These are phyloP conservation scores for Nomada lathburiana DNA, from an alignment of 2,888 invertebrate species.

Conservation along the genomic window DNA sequence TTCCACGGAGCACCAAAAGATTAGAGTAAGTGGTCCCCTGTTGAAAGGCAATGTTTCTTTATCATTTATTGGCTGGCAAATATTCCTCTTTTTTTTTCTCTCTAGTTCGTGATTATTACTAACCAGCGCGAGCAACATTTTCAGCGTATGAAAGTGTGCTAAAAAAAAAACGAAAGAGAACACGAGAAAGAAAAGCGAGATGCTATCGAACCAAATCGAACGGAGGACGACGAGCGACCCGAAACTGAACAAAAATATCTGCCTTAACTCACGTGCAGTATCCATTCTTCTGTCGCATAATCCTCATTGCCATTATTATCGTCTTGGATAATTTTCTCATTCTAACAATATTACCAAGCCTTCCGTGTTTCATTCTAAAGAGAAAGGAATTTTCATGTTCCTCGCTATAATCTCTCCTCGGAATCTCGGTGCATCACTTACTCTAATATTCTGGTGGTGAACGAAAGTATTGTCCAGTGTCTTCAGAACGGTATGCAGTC, in stretches of 20 bases:
- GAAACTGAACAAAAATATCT: neutral
- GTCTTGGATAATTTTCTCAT: neutral
- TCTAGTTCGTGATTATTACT: constrained; percentile 57
- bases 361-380: neutral
- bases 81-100: constrained; percentile 57
- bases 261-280: constrained; percentile 18
- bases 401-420: constrained; percentile 11
- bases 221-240: constrained; percentile 35
- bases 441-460: constrained; percentile 81
- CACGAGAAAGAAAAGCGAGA: constrained; percentile 38
- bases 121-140: constrained; percentile 61
- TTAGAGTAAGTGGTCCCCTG: constrained; percentile 92
- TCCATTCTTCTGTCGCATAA: constrained; percentile 44
- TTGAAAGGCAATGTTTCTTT: constrained; percentile 76
- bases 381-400: neutral
- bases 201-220: constrained; percentile 41
- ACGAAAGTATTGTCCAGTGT: constrained; percentile 48
- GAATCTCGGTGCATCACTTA: constrained; percentile 79
- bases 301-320: neutral
- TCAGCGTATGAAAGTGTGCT: constrained; percentile 33
- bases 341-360: constrained; percentile 76
- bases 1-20: constrained; percentile 94
- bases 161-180: neutral
- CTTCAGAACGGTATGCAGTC: neutral
- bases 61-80: constrained; percentile 72